A percentile compares a stretch with the other conserved stretches of the same genome.
phyloP scores from a whole-genome alignment of 2,888 invertebrate genomes.

The Tetranychus truncatus region DNA sequence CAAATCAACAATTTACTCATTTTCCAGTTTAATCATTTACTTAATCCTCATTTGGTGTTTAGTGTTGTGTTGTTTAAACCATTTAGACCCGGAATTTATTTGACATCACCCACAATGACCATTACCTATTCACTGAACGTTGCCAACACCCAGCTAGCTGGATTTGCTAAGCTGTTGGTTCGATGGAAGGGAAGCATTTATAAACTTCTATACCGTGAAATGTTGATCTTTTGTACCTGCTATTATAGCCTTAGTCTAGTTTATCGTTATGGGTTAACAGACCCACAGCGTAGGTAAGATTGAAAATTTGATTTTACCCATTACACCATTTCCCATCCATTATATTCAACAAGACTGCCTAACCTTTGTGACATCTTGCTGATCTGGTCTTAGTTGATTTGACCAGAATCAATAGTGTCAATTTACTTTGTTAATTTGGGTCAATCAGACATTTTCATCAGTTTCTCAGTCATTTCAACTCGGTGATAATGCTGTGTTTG shows the following conservation, averaged over 20 bases:
- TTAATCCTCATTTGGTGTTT: neutral
- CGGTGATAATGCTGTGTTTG: too few relatives aligned
- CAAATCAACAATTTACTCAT: too few relatives aligned
- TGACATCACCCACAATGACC: conserved; percentile 26
- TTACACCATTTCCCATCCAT: neutral
- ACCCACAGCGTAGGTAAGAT: conserved; percentile 37
- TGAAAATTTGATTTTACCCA: neutral
- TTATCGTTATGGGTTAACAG: conserved; percentile 38
- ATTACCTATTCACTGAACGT: conserved; percentile 32
- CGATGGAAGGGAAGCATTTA: conserved; percentile 42
- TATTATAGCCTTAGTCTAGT: conserved; percentile 38
- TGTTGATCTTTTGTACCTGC: conserved; percentile 37
- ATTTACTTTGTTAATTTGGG: too few relatives aligned
- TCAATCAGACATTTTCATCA: too few relatives aligned
- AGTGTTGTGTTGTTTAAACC: neutral
- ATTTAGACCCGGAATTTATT: neutral
- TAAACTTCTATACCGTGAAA: conserved; percentile 41
- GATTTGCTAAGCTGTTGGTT: conserved; percentile 40
- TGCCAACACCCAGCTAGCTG: conserved; percentile 32
- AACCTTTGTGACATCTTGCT: neutral
- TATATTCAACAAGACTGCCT: neutral
- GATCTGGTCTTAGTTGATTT: too few relatives aligned
- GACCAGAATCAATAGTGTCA: too few relatives aligned
- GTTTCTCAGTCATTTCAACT: too few relatives aligned
- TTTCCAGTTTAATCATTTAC: neutral